Evolutionary conservation across 2,113 vertebrate species (phyloP), one percentile per base, ranked within the genome.

Genomic region (Ardeotis arabs): DNA sequence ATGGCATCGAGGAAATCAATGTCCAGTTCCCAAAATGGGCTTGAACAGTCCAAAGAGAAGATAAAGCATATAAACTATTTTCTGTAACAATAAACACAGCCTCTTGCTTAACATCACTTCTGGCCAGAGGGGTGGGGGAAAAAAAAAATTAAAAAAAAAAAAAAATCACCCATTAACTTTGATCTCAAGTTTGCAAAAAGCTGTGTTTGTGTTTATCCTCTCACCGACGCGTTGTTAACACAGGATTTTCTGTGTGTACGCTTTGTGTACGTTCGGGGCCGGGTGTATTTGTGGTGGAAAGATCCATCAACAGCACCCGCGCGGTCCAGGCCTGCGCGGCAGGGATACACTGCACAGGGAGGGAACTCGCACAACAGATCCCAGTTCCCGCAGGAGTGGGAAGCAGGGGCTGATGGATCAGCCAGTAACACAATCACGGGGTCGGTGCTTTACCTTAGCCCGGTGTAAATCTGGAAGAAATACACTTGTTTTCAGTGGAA

Each of bases 181-280:
- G 74, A 60, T 81, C 96, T 59, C 84, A 92, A 73, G 50, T 90
- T 81, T 83, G 74, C 37, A 58, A 47, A 41, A 50, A 62, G 44
- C 59, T 19, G 44, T 9, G 7, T 66, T 45, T 4, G 4, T 83
- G 69, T 87, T 95, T 95, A 56, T 84, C 89, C 90, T 82, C 66
- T 47, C 44, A 24, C 70, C 58, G 75, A 10, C 85, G 35, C 50
- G 4, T 12, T 76, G 93, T 79, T 87, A 90, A 80, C 82, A 29
- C 56, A 29, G 47, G 2, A 13, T 20, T 33, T 86, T 53, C 85
- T 50, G 78, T 16, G 60, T 15, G 29, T n/a, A 19, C 2, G 25
- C 55, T 55, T 45, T 33, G 88, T 50, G 44, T 66, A 58, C 8
- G 79, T 35, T 85, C 2, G 50, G 52, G 83, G 75, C 72, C 14